Base-by-base conservation (phyloP, 2,797 vertebrate species). In the Notamacropus eugenii region DNA sequence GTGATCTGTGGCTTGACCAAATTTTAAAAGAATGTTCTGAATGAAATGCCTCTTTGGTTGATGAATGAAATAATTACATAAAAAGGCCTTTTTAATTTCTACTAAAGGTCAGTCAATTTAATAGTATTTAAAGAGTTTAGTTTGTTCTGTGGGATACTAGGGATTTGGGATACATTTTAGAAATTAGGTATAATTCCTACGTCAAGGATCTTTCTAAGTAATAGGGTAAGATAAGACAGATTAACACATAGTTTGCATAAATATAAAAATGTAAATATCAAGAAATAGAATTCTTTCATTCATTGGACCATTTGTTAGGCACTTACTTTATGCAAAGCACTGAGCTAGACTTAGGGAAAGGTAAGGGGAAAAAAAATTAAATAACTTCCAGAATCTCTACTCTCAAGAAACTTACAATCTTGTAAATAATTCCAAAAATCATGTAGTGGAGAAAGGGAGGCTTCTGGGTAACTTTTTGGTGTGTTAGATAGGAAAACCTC, bases 11-110 rank as follows among this genome's bases (percentile, higher is more conserved):
- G 52, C 93, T 96, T 97, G 95, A 97, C 90, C 92, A 0, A 82
- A 96, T 97, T 98, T 97, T 97, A 98, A 97, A 98, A 94, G 95
- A 96, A 96, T 93, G 54, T 93, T 96, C 91, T 97, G 96, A 97
- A 82, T 95, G 96, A 98, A 98, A 92, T 91, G 4, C 11, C 97
- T 98, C 97, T 97, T 96, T 96, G 97, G 96, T 98, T 96, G 97
- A 59, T 95, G 93, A 98, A 98, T 98, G 97, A 97, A 90, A 97
- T 92, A 98, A 96, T 55, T 16, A 2, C 62, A 97, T 96, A 91
- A 67, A 97, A 98, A 98, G 74, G 90, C 91, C 92, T 93, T 96
- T 96, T 98, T 95, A 92, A 92, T 94, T 94, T 54, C 97, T 50
- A 5, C 29, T 92, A 96, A 91, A 91, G 54, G 28, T n/a, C 90